Base-by-base conservation (phyloP, 2,888 invertebrate species). In the Clistopyga incitator region DNA sequence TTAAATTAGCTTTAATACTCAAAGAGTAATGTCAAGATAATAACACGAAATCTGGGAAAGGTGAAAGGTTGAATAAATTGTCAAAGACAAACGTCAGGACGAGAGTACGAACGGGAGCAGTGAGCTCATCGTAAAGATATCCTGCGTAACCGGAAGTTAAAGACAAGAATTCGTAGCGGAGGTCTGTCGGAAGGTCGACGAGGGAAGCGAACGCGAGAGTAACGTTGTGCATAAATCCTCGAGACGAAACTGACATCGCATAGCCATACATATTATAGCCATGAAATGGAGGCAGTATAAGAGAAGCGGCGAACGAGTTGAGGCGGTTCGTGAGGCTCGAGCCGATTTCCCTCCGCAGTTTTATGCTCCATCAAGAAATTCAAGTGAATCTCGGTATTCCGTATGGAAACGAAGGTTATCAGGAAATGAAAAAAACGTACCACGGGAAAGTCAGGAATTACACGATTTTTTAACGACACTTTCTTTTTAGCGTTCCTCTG, bases 191-290 rank as follows among this genome's bases (percentile, higher is more conserved):
- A 56, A 79, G 70, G 52, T 68, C 79, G 79, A 71, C 47, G 38
- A 79, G 70, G 47, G 23, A 56, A 23, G 47, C 42, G 29, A 61
- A 52, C 42, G 65, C 38, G 25, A 45, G 56, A 47, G 50, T 20
- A 20, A 75, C 82, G 82, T 83, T 81, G 76, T 84, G 79, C 84
- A 85, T 83, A 80, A 83, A 77, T 76, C 80, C 59, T 65, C 72
- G 54, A 77, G 72, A 83, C 79, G 71, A 79, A 82, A 80, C 78
- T 80, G 82, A 70, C 61, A 34, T 61, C 34, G 70, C 42, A 34
- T 52, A 20, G 18, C 20, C 56, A 64, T 61, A 25, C 18, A 23
- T 54, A 38, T 23, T 76, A 64, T 34, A 64, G 20, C 34, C 25
- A 56, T 52, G 45, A 38, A 64, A 34, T 34, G 54, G 54, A 20